Conservation (phyloP, 2,888 invertebrate genomes). For the Drosophila neoperkinsi region DNA sequence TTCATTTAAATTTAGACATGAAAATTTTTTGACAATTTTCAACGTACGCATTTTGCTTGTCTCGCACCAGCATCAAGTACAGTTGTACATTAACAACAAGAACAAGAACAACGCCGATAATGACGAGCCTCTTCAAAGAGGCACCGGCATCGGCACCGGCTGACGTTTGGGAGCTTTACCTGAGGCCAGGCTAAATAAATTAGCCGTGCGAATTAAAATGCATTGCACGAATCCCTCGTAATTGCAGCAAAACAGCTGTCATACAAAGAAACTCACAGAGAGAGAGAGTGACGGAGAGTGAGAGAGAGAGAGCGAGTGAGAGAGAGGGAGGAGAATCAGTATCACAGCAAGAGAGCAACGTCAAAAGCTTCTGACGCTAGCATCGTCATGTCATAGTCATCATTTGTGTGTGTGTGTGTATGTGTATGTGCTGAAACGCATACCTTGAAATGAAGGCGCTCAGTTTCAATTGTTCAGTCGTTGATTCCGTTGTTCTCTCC, state of each 20-base stretch:
- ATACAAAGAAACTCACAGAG: background rate
- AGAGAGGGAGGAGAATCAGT: background rate
- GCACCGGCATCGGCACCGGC: background rate
- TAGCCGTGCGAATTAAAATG: slow-evolving; percentile 32
- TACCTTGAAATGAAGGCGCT: slow-evolving; percentile 60
- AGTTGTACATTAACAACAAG: slow-evolving; percentile 61
- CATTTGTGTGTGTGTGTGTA: slow-evolving; percentile 15
- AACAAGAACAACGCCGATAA: slow-evolving; percentile 8
- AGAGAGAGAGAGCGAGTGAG: slow-evolving; percentile 6
- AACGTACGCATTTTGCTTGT: slow-evolving; percentile 44
- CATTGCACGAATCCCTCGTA: slow-evolving; percentile 38
- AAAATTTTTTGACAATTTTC: slow-evolving; percentile 66
- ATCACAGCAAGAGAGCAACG: slow-evolving; percentile 1
- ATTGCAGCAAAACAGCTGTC: slow-evolving; percentile 56
- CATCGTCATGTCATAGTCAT: slow-evolving; percentile 3
- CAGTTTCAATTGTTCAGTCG: slow-evolving; percentile 71
- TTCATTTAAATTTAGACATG: slow-evolving; percentile 72
- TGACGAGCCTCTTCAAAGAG: slow-evolving; percentile 61
- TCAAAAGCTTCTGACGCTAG: slow-evolving; percentile 54
- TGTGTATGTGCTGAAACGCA: slow-evolving; percentile 54
- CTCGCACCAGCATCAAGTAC: slow-evolving; percentile 56
- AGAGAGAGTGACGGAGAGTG: background rate
- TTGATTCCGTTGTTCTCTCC: slow-evolving; percentile 50
- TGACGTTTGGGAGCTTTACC: slow-evolving; percentile 16
- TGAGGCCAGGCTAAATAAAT: slow-evolving; percentile 35